Base-by-base conservation (phyloP, 2,113 vertebrate species). In the Canis aureus region DNA sequence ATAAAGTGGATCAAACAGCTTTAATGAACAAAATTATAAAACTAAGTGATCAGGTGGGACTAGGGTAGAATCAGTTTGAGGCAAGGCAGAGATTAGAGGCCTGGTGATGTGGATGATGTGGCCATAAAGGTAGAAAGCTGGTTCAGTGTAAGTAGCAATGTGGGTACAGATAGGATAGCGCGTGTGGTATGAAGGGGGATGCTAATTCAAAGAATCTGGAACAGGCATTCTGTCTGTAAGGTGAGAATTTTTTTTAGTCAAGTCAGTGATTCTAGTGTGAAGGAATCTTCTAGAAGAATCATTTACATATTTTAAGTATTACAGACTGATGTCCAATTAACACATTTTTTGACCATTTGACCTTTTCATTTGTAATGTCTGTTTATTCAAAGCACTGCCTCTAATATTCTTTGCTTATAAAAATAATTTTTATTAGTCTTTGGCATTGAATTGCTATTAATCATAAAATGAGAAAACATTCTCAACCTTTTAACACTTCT, bases 1-100 rank as follows among this genome's bases (percentile, higher is more conserved):
- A 3, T 32, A 60, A 78, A 29, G 7, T 32, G 57, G 85, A 35
- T 91, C 38, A 81, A n/a, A 55, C 23, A 74, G 55, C 86, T 27
- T 84, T 93, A 67, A 27, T 79, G 62, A 49, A 35, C 12, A 91
- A 91, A 95, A 73, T 69, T 83, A 4, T 93, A 81, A 96, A 96
- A 81, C 78, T 23, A 17, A 38, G 29, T 82, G 66, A 35, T 64
- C 19, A 57, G 29, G 32, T 32, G 27, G 49, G 32, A 51, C 51
- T 64, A 23, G 71, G 59, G 11, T 74, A 12, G 5, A n/a, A 5
- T 29, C 60, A 79, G 32, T 38, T 12, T 89, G 35, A 74, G 35
- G 9, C 20, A 32, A 53, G 53, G 60, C 20, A 25, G 8, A 3
- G 13, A 11, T 64, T 83, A 12, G 3, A 25, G 43, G 15, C 76